These are phyloP conservation scores for Ciconia nigra DNA, from an alignment of 2,797 vertebrate genomes.

Conservation along the genomic window DNA sequence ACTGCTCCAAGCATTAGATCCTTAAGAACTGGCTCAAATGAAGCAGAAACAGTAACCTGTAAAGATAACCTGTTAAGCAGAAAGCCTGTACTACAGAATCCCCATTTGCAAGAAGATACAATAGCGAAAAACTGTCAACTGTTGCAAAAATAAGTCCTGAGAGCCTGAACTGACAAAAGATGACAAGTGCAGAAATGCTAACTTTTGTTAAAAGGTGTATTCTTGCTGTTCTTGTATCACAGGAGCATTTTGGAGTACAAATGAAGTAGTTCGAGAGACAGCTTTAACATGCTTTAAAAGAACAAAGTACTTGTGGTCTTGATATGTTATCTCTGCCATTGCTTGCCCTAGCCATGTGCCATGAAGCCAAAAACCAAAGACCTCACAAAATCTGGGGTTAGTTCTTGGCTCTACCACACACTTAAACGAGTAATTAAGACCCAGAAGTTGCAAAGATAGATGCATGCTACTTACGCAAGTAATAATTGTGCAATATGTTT, in stretches of 20 bases:
- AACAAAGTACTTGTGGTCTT: neutral
- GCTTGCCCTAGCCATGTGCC: neutral
- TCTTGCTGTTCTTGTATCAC: neutral
- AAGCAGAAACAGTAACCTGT: neutral
- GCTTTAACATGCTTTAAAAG: neutral
- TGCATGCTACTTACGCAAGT: neutral
- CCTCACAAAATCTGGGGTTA: neutral
- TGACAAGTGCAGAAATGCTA: neutral
- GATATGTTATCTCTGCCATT: neutral
- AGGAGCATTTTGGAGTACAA: neutral
- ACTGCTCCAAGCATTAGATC: constrained; percentile 76
- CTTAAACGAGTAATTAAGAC: neutral
- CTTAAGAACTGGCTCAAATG: constrained; percentile 77
- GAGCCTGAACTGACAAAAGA: neutral
- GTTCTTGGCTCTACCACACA: neutral
- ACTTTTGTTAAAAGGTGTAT: neutral
- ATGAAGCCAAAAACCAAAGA: neutral
- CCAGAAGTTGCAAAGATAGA: neutral
- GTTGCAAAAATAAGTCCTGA: neutral
- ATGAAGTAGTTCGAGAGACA: neutral
- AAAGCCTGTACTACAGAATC: neutral
- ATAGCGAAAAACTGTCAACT: neutral
- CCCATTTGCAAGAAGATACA: neutral
- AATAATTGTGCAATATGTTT: neutral
- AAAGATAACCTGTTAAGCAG: neutral